Percentiles rank a stretch among this genome's conserved stretches.
Evolutionary conservation across 1,140 invertebrate species (phyloP).

Genomic region (Cyphomyrmex costatus): DNA sequence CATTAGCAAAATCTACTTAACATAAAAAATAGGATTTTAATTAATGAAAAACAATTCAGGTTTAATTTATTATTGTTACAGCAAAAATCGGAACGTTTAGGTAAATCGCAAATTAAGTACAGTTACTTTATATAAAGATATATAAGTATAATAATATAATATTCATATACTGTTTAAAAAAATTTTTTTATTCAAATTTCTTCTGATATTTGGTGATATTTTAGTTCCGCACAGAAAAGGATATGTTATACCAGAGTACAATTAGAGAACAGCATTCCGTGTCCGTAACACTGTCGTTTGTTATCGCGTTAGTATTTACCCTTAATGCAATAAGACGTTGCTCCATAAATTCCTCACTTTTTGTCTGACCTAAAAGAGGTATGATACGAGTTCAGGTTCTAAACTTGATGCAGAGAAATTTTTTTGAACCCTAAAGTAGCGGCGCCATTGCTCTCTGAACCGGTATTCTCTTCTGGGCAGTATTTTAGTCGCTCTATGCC

Average conservation of each 20-base stretch:
- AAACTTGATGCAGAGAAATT: slow-evolving; percentile 43
- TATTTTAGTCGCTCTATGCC: slow-evolving; percentile 77
- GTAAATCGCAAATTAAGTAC: too few relatives aligned
- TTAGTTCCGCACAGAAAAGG: not conserved
- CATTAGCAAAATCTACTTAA: too few relatives aligned
- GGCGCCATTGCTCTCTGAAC: slow-evolving; percentile 79
- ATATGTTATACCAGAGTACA: not conserved
- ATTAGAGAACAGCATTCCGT: not conserved
- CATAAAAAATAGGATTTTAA: too few relatives aligned
- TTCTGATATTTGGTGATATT: not conserved
- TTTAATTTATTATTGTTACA: too few relatives aligned
- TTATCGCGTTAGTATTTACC: slow-evolving; percentile 9
- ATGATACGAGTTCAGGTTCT: not conserved
- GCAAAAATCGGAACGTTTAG: too few relatives aligned
- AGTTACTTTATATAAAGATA: too few relatives aligned
- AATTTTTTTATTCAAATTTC: too few relatives aligned
- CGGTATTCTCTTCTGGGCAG: slow-evolving; percentile 82
- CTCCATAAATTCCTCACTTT: slow-evolving; percentile 31
- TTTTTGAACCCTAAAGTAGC: slow-evolving; percentile 76
- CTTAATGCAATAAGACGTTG: slow-evolving; percentile 27
- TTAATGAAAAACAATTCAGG: too few relatives aligned
- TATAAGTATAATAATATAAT: too few relatives aligned
- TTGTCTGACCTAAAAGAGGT: slow-evolving; percentile 14
- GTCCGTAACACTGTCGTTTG: not conserved
- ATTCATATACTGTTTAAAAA: too few relatives aligned